A percentile compares a stretch with the other conserved stretches of the same genome.
Evolutionary conservation across 2,888 invertebrate species (phyloP).

Genomic region (Eudemis profundana): DNA sequence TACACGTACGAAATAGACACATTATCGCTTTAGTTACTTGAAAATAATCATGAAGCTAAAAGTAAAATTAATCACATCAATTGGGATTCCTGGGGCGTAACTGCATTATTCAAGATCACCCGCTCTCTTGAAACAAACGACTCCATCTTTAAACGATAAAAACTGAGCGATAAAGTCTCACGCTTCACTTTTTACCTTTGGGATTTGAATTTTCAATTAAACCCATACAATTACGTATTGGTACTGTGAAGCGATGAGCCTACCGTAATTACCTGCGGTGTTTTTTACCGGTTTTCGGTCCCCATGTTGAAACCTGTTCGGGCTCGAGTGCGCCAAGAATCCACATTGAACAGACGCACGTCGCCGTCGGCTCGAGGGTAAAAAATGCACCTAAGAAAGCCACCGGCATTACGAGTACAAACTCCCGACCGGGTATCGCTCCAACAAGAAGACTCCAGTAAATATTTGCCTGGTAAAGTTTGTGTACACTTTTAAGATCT

Average conservation of each 20-base stretch:
- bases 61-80: conserved; percentile 37
- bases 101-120: conserved; percentile 41
- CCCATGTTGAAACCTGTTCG: conserved; percentile 79
- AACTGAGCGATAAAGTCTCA: conserved; percentile 42
- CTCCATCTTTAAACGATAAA: conserved; percentile 42
- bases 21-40: conserved; percentile 15
- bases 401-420: conserved; percentile 68
- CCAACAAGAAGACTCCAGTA: conserved; percentile 54
- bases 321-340: conserved; percentile 74
- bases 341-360: conserved; percentile 70
- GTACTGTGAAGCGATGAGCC: conserved; percentile 72
- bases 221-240: conserved; percentile 58
- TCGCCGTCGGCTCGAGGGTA: conserved; percentile 66
- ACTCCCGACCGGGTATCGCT: conserved; percentile 57
- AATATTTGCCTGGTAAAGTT: conserved; percentile 57
- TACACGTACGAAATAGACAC: conserved; percentile 31
- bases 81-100: conserved; percentile 37
- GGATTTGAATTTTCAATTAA: conserved; percentile 58
- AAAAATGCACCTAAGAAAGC: conserved; percentile 71
- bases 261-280: conserved; percentile 78
- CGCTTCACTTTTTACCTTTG: conserved; percentile 43
- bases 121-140: conserved; percentile 41
- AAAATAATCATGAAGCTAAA: conserved; percentile 21
- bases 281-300: conserved; percentile 79
- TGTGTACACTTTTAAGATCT: conserved; percentile 53